phyloP scores from a whole-genome alignment of 2,888 invertebrate genomes.

The Bursaphelenchus okinawaensis region DNA sequence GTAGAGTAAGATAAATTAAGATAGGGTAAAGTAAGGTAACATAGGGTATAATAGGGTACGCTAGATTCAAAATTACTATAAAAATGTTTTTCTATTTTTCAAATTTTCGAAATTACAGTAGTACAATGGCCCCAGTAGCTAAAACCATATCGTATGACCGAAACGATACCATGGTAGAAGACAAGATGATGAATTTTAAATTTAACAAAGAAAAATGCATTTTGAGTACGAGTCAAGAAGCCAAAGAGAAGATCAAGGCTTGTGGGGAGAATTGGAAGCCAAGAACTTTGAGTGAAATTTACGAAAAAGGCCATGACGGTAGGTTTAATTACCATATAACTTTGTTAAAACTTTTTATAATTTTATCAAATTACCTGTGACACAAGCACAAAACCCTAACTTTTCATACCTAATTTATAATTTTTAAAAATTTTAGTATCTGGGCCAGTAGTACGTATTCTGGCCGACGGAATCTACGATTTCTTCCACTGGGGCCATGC shows the following conservation, averaged over 20 bases:
- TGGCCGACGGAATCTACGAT: conserved; percentile 23
- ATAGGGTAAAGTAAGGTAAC: too few relatives aligned
- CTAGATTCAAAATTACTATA: too few relatives aligned
- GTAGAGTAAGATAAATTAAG: too few relatives aligned
- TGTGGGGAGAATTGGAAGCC: conserved; percentile 5
- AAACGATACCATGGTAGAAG: not conserved
- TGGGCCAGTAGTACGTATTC: conserved; percentile 16
- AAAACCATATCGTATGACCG: too few relatives aligned
- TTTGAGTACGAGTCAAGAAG: not conserved
- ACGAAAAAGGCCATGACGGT: not conserved
- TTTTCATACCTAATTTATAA: not conserved
- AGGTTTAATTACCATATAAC: not conserved
- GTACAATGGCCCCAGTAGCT: too few relatives aligned
- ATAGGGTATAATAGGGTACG: too few relatives aligned
- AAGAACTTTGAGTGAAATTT: not conserved
- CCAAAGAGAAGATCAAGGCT: not conserved
- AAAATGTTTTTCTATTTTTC: too few relatives aligned
- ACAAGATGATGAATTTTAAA: not conserved
- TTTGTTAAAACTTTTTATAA: too few relatives aligned
- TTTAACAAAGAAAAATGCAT: not conserved
- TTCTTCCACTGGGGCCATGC: conserved; percentile 21
- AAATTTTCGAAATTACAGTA: too few relatives aligned
- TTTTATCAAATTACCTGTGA: too few relatives aligned
- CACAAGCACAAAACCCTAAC: too few relatives aligned
- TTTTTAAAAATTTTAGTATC: conserved; percentile 1